Evolutionary conservation across 2,888 invertebrate genomes (phyloP).

Genomic region (Coremacera marginata): DNA sequence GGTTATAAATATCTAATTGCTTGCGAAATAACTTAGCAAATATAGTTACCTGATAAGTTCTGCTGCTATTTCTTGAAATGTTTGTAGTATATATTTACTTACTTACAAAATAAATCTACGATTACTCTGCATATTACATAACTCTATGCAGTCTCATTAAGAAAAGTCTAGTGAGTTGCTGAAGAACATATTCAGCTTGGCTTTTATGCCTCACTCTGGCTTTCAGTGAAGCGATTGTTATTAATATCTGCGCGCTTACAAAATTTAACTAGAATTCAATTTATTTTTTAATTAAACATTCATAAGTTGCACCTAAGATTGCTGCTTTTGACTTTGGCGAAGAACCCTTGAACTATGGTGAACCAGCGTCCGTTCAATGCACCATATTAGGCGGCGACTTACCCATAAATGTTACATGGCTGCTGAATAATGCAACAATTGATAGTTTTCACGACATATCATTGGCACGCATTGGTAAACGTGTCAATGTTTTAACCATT

Average conservation of each 20-base stretch:
- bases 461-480: conserved; percentile 74
- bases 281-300: not conserved
- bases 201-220: too few relatives aligned
- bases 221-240: too few relatives aligned
- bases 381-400: conserved; percentile 76
- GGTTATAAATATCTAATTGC: too few relatives aligned
- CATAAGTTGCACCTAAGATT: conserved; percentile 71
- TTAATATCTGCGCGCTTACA: not conserved
- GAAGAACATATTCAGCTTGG: not conserved
- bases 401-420: conserved; percentile 76
- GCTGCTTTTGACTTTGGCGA: conserved; percentile 74
- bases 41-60: too few relatives aligned
- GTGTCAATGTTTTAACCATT: conserved; percentile 75
- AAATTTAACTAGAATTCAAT: not conserved
- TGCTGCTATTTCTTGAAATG: too few relatives aligned
- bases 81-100: too few relatives aligned
- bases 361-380: conserved; percentile 74
- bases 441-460: conserved; percentile 70
- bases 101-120: too few relatives aligned
- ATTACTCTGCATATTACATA: too few relatives aligned
- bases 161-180: conserved; percentile 8
- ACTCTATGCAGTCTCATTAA: too few relatives aligned
- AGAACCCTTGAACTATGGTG: conserved; percentile 74
- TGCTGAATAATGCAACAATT: conserved; percentile 69
- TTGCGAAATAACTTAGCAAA: too few relatives aligned